These are phyloP conservation scores for Dinocampus coccinellae DNA, from an alignment of 2,888 invertebrate species.

Conservation along the genomic window DNA sequence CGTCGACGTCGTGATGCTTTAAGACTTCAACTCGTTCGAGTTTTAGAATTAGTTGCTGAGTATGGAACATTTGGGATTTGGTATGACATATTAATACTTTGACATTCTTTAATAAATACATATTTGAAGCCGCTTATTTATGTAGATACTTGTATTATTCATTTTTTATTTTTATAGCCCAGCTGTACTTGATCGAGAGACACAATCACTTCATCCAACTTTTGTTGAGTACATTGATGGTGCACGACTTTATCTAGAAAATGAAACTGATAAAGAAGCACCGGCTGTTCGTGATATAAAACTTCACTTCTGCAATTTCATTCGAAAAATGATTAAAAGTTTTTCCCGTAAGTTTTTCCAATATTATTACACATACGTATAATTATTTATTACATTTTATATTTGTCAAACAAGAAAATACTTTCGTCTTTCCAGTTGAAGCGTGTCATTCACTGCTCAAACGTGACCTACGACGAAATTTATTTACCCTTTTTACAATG, in stretches of 20 bases:
- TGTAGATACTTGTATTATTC: slow-evolving; percentile 18
- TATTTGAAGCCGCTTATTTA: neutral
- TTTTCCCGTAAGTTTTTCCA: slow-evolving; percentile 86
- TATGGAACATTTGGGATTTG: slow-evolving; percentile 87
- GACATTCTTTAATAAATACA: neutral
- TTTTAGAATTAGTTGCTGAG: slow-evolving; percentile 93
- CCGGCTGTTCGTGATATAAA: slow-evolving; percentile 90
- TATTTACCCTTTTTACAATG: slow-evolving; percentile 92
- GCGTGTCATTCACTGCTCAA: slow-evolving; percentile 87
- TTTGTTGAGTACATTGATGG: slow-evolving; percentile 97
- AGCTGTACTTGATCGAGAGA: slow-evolving; percentile 85
- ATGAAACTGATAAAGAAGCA: slow-evolving; percentile 94
- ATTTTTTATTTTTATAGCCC: slow-evolving; percentile 72
- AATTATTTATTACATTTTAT: neutral
- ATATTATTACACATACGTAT: neutral
- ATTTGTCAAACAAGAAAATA: neutral
- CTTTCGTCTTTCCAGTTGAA: slow-evolving; percentile 78
- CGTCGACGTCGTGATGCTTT: slow-evolving; percentile 92
- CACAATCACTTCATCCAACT: slow-evolving; percentile 86
- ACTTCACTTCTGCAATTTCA: slow-evolving; percentile 93
- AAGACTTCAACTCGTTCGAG: slow-evolving; percentile 89
- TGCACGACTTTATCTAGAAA: slow-evolving; percentile 89
- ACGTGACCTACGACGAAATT: slow-evolving; percentile 85
- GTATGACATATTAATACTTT: slow-evolving; percentile 44
- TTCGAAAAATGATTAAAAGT: slow-evolving; percentile 92